Evolutionary conservation across 1,140 invertebrate species (phyloP), one percentile per base, ranked within the genome.

Genomic region (Piezodorus guildinii): DNA sequence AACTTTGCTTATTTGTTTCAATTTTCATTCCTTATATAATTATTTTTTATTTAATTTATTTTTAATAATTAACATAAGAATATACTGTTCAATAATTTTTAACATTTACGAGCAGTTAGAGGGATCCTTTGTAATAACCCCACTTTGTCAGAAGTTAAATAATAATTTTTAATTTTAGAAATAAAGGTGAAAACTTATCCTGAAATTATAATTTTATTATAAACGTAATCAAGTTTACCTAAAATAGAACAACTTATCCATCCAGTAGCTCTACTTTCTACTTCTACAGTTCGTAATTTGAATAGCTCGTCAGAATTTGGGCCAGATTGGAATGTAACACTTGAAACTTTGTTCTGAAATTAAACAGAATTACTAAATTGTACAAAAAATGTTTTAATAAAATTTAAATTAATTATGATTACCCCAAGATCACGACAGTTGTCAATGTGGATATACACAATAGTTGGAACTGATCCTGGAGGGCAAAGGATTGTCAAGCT

Each of bases 351-450:
- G 71, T 92, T 94, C 90, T 94, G 74, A 69, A 83, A 81, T 58
- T 68, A 63, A 62, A 68, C 27, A 61, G 45, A 39, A 39, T 39
- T 4, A 39, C 34, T 39, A 39, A 39, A 10, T 39, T 39, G 1
- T 39, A 39, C 34, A 10, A 39, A 12, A 10, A 12, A 39, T 39
- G 8, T 9, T 19, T 21, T 52, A 15, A 52, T 52, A 6, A 52
- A 52, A 25, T 52, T 6, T 9, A 16, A 52, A 52, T 19, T 52
- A 2, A 52, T 5, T 10, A 12, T 5, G 34, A 39, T 81, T 74
- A 93, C 90, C 74, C 83, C 86, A 65, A 93, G 79, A 76, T 96
- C 94, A 54, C 93, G 80, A 67, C 89, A 90, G 71, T 96, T 96
- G 72, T 98, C 94, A 62, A 98, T 85, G 70, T 97, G 92, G 27